These are phyloP conservation scores for Dynastes hyllus DNA, from an alignment of 2,888 invertebrate genomes.

Conservation along the genomic window DNA sequence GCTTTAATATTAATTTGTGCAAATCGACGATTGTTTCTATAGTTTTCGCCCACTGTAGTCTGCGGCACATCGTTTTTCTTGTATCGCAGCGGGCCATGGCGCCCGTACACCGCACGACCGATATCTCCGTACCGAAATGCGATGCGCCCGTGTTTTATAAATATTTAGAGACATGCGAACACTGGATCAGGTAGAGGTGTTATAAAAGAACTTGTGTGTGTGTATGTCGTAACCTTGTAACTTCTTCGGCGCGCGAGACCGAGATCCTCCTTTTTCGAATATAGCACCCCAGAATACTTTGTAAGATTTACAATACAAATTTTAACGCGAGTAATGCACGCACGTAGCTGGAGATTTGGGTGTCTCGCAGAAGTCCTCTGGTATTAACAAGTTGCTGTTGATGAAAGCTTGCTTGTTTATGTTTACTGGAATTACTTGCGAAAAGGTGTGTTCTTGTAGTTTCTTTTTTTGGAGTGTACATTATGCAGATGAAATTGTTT, in stretches of 20 bases:
- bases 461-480: constrained; percentile 9
- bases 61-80: constrained; percentile 49
- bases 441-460: neutral
- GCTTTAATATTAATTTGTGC: constrained; percentile 58
- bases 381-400: constrained; percentile 5
- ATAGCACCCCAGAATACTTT: constrained; percentile 44
- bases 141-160: constrained; percentile 53
- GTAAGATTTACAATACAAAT: constrained; percentile 57
- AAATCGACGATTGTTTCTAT: constrained; percentile 55
- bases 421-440: no score
- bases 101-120: constrained; percentile 48
- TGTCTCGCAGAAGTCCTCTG: neutral
- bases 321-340: constrained; percentile 56
- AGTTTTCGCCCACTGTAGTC: constrained; percentile 50
- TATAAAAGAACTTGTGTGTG: constrained; percentile 48
- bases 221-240: constrained; percentile 34
- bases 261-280: constrained; percentile 52
- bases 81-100: constrained; percentile 54
- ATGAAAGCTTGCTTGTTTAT: constrained; percentile 10
- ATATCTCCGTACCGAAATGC: constrained; percentile 30
- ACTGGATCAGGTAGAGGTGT: constrained; percentile 56
- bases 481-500: neutral
- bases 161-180: constrained; percentile 57
- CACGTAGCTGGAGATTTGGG: neutral
- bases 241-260: constrained; percentile 33